A percentile compares a stretch with the other conserved stretches of the same genome.
Evolutionary conservation across 2,888 invertebrate genomes (phyloP).

Genomic region (Heliothis peltigera): DNA sequence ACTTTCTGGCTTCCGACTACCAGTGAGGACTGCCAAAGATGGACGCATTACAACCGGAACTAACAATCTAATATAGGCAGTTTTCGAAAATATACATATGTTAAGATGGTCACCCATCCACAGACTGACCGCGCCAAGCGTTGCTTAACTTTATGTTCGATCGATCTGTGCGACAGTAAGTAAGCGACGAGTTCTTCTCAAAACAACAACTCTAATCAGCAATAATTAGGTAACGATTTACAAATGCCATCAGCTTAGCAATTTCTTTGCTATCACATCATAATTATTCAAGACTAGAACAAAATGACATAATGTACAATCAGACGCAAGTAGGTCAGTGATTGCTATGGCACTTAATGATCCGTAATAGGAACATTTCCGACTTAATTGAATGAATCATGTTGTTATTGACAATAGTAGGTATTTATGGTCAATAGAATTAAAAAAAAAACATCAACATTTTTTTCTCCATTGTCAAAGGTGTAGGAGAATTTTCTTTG

Average conservation of each 20-base stretch:
- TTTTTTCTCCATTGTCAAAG: not conserved
- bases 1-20: no score
- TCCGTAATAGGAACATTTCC: constrained; percentile 46
- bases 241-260: not conserved
- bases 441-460: not conserved
- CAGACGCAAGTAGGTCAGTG: constrained; percentile 47
- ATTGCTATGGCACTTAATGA: constrained; percentile 50
- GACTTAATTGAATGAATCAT: constrained; percentile 31
- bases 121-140: no score
- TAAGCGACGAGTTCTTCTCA: not conserved
- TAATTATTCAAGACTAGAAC: constrained; percentile 27
- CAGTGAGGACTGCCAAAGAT: no score
- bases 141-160: no score
- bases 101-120: no score
- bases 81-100: no score
- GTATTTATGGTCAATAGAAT: not conserved
- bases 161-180: no score
- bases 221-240: constrained; percentile 5
- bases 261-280: constrained; percentile 13
- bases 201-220: not conserved
- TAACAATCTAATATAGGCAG: no score
- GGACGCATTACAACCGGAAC: no score
- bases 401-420: not conserved
- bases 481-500: not conserved
- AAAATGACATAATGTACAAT: constrained; percentile 40